phyloP scores from a whole-genome alignment of 2,888 invertebrate genomes.

The Marronus borbonicus region DNA sequence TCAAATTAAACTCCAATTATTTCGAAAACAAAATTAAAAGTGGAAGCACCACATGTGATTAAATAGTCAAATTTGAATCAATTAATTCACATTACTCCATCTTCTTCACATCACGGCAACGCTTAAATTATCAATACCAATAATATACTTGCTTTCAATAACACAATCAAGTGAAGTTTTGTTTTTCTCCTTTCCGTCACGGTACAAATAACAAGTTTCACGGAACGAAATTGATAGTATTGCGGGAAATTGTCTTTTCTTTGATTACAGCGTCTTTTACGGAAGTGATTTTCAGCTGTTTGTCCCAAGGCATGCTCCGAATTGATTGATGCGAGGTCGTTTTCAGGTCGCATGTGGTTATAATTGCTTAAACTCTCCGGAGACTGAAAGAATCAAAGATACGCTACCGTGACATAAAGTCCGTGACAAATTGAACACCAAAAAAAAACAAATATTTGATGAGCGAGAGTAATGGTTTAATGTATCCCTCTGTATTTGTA shows the following conservation, averaged over 20 bases:
- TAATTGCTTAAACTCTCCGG: slow-evolving; percentile 67
- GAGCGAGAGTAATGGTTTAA: background rate
- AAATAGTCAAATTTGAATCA: no score
- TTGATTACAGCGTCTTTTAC: slow-evolving; percentile 49
- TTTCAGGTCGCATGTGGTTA: slow-evolving; percentile 70
- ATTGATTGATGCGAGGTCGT: slow-evolving; percentile 68
- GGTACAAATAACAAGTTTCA: slow-evolving; percentile 37
- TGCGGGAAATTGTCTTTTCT: slow-evolving; percentile 44
- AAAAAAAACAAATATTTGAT: slow-evolving; percentile 35
- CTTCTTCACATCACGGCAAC: no score
- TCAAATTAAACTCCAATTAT: no score
- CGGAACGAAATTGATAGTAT: slow-evolving; percentile 38
- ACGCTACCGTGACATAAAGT: slow-evolving; percentile 50
- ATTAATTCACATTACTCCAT: no score
- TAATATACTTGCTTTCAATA: no score
- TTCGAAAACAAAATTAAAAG: no score
- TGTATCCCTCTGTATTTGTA: no score
- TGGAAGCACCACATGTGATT: no score
- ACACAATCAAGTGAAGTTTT: background rate
- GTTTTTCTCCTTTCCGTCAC: background rate
- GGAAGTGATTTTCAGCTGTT: slow-evolving; percentile 56
- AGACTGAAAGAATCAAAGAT: slow-evolving; percentile 58
- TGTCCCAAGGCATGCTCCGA: slow-evolving; percentile 61
- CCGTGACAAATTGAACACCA: slow-evolving; percentile 16
- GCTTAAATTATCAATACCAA: no score